Evolutionary conservation across 1,140 invertebrate species (phyloP), one percentile per base, ranked within the genome.

Genomic region (silkworm (Bombyx mori)): DNA sequence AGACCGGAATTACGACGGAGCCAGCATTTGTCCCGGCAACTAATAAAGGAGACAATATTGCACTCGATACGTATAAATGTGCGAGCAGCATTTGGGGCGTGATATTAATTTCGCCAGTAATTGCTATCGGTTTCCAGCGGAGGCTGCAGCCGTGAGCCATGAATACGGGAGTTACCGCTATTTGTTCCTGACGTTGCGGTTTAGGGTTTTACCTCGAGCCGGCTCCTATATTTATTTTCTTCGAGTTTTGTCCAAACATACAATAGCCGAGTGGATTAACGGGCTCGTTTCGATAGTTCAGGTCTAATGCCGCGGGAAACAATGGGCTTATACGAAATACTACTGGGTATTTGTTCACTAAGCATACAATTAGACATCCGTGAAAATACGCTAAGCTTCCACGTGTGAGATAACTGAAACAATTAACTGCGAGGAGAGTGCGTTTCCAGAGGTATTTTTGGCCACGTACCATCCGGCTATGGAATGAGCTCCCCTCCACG

Each of bases 21-120:
- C 67, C 73, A 74, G 73, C 80, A 86, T 86, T 87, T 86, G 81
- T 86, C 79, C 75, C 76, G 72, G 77, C 75, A 75, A 87, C 84
- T 85, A 87, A 87, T 87, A 87, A 85, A 82, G 78, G 82, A 86
- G 84, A 86, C 84, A 86, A 83, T 87, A 87, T 87, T 87, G 84
- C 84, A 87, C 77, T 86, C 82, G 76, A 87, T 87, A 85, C 77
- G 80, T 85, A 87, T 87, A 87, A 85, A 87, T 84, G 79, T 80
- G 80, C 77, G 75, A 78, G 82, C 68, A 85, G 82, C 79, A 87
- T 85, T 87, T 84, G 84, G 82, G 79, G 82, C 81, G 77, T 78
- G 79, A 83, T 87, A 87, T 87, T 87, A 87, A 87, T 87, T 87
- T 82, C 72, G 78, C 71, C 75, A 78, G 84, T 87, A 87, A 87